Conservation (phyloP, 2,113 vertebrate genomes). For the Rhizomys pruinosus region DNA sequence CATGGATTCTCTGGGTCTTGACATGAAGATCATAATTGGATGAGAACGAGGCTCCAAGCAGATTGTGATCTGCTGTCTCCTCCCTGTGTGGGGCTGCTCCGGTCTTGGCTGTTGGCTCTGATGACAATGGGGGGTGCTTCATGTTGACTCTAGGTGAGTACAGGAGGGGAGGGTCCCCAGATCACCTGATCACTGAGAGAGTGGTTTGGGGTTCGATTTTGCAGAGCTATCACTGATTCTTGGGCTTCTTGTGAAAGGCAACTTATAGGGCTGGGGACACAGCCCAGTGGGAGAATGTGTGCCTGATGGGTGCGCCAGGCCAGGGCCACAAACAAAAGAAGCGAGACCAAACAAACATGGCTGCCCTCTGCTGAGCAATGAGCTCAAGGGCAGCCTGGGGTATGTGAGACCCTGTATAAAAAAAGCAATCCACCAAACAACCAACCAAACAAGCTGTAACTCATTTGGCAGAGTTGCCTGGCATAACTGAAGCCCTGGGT, state of each 20-base stretch:
- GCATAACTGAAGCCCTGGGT: neutral
- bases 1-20: neutral
- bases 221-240: neutral
- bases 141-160: neutral
- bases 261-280: neutral
- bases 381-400: neutral
- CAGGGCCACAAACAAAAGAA: neutral
- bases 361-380: neutral
- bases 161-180: neutral
- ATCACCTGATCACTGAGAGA: neutral
- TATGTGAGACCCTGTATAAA: neutral
- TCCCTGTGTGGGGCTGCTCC: neutral
- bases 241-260: neutral
- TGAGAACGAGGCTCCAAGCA: neutral
- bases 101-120: neutral
- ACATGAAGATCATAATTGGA: conserved; percentile 35
- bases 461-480: neutral
- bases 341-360: neutral
- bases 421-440: neutral
- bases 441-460: neutral
- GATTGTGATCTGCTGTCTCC: neutral
- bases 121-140: neutral
- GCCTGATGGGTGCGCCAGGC: neutral
- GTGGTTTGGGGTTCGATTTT: neutral
- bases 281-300: neutral